Conservation (phyloP, 2,888 invertebrate species). For the Resseliella maxima region DNA sequence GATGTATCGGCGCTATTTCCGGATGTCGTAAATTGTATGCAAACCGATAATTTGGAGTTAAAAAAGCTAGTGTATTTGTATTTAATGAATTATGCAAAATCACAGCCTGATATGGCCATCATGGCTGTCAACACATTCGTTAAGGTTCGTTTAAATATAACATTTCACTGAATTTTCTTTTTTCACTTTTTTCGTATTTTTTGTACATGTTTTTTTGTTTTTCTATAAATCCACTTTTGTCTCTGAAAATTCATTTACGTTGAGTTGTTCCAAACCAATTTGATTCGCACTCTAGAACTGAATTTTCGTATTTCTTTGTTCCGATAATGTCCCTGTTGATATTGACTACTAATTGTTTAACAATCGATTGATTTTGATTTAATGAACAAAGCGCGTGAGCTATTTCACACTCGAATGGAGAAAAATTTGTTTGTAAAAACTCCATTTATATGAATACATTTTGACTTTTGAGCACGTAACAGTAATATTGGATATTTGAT, state of each 20-base stretch:
- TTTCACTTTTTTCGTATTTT: slow-evolving; percentile 55
- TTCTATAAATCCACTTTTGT: background rate
- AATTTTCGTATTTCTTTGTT: background rate
- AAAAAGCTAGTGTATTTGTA: slow-evolving; percentile 99
- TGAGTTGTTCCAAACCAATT: background rate
- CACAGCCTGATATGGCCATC: slow-evolving; percentile 99
- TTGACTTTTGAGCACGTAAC: slow-evolving; percentile 3
- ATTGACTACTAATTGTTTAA: background rate
- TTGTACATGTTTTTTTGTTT: background rate
- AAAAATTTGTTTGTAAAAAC: background rate
- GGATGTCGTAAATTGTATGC: slow-evolving; percentile 99
- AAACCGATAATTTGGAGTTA: slow-evolving; percentile 98
- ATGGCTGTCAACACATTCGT: slow-evolving; percentile 99
- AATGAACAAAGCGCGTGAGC: background rate
- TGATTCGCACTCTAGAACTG: background rate
- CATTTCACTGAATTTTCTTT: background rate
- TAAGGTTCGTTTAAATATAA: slow-evolving; percentile 76
- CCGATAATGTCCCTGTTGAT: background rate
- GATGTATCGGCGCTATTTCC: slow-evolving; percentile 99
- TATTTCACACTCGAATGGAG: background rate
- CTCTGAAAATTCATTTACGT: background rate
- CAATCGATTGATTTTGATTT: background rate
- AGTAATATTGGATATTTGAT: background rate
- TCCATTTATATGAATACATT: background rate
- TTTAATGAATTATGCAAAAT: slow-evolving; percentile 99